Evolutionary conservation across 1,140 invertebrate genomes (phyloP).

Genomic region (Cryptotermes secundus): DNA sequence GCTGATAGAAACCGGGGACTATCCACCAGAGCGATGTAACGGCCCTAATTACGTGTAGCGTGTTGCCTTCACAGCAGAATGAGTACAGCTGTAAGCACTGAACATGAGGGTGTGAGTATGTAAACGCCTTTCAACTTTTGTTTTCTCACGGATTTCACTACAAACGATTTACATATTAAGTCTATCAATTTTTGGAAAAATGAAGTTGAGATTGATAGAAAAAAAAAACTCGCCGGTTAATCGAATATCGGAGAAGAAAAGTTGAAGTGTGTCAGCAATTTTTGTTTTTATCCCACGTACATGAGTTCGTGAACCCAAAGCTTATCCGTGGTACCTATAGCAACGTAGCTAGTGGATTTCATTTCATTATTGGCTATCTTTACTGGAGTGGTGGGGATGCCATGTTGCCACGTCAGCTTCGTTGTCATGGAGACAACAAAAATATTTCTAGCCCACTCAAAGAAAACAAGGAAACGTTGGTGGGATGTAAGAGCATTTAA

Average conservation of each 20-base stretch:
- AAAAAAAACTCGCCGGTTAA: background rate
- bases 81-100: too few species aligned
- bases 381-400: background rate
- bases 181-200: background rate
- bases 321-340: background rate
- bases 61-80: too few species aligned
- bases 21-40: too few species aligned
- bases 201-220: background rate
- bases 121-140: background rate
- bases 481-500: background rate
- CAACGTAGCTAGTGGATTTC: background rate
- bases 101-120: too few species aligned
- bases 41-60: too few species aligned
- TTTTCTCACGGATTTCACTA: background rate
- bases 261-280: background rate
- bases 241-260: background rate
- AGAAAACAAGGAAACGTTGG: background rate
- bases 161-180: background rate
- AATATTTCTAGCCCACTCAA: background rate
- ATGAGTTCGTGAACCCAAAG: background rate
- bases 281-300: background rate
- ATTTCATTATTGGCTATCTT: slow-evolving; percentile 1
- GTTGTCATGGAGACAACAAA: background rate
- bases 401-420: background rate
- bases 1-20: too few species aligned